These are phyloP conservation scores for Epizoanthus ramosus DNA, from an alignment of 92 coral and sea anemone genomes.

Conservation along the genomic window DNA sequence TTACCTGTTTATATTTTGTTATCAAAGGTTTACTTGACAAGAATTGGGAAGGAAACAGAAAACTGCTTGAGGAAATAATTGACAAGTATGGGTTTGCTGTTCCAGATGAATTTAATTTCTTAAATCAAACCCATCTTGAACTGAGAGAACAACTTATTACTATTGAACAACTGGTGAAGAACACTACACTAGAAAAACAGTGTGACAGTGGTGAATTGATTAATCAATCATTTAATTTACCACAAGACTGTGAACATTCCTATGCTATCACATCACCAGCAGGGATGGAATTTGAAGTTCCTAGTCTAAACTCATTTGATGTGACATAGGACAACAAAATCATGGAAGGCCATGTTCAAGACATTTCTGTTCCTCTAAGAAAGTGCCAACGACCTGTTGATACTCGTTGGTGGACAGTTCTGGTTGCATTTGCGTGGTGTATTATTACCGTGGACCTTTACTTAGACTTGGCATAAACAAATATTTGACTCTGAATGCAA, in stretches of 20 bases:
- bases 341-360: conserved; percentile 12
- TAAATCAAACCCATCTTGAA: neutral
- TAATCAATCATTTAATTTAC: conserved; percentile 15
- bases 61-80: neutral
- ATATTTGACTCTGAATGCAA: conserved; percentile 8
- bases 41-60: conserved; percentile 22
- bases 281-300: conserved; percentile 1
- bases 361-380: conserved; percentile 10
- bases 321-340: conserved; percentile 8
- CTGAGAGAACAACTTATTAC: conserved; percentile 8
- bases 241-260: conserved; percentile 26
- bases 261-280: conserved; percentile 3
- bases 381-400: conserved; percentile 30
- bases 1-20: neutral
- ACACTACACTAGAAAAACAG: conserved; percentile 13
- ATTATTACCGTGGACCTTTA: conserved; percentile 14
- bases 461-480: conserved; percentile 27
- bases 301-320: neutral
- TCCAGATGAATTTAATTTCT: conserved; percentile 4
- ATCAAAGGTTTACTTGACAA: conserved; percentile 19
- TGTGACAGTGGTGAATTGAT: neutral
- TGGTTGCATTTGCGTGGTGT: conserved; percentile 37
- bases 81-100: neutral
- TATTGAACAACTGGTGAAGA: neutral
- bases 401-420: conserved; percentile 36